Evolutionary conservation across 2,888 invertebrate genomes (phyloP), one percentile per base, ranked within the genome.

Genomic region (Pterostichus madidus): DNA sequence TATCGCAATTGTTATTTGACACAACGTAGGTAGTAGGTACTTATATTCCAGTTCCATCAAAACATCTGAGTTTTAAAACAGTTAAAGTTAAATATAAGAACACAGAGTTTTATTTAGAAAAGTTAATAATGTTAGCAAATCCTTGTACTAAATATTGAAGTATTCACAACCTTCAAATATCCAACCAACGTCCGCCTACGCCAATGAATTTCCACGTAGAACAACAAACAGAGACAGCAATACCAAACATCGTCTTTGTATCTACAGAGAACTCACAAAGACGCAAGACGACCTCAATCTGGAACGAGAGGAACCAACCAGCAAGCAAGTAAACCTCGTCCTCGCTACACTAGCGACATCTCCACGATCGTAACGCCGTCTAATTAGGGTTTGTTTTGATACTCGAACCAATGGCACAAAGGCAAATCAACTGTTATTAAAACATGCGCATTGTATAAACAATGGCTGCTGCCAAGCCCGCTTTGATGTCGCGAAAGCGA

Each of bases 381-480:
- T 79, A 79, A 79, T 79, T 79, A 79, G 79, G 64, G 79, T 79
- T 79, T 79, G 79, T 79, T 79, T 79, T 78, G 78, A 61, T 78
- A 59, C 52, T 11, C 17, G 77, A 15, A 35, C 79, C 79, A 79
- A 79, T 79, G 17, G 53, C 49, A 79, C 79, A 79, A 79, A 79
- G 53, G 64, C 64, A 79, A 79, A 79, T 79, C 79, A 79, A 79
- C 79, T 79, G 78, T 78, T 78, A 78, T 78, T 78, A 78, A 59
- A 78, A 78, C 61, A 83, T 75, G 75, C 73, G 75, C 78, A 84
- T 84, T 85, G 81, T 85, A 86, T 85, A 86, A 85, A 86, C 86
- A 86, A 86, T 86, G 85, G 85, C 76, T 81, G 81, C 84, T 84
- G 82, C 86, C 86, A 84, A 84, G 86, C 85, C 85, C 85, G 53